These are phyloP conservation scores for Dascillus cervinus DNA, from an alignment of 2,888 invertebrate genomes.

Conservation along the genomic window DNA sequence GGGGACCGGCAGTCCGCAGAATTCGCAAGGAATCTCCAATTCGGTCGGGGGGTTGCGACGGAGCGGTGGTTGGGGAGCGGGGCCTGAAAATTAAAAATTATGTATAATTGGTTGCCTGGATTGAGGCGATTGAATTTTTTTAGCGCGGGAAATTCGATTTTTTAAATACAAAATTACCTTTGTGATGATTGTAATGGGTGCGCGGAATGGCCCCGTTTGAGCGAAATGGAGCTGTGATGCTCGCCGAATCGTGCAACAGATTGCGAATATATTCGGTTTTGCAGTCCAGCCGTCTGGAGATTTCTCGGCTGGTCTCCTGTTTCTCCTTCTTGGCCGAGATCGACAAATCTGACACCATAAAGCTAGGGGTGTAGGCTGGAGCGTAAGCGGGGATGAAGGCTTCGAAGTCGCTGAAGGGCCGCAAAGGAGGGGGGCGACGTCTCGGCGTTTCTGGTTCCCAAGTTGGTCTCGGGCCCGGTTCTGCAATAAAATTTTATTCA, in stretches of 20 bases:
- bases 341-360: too few species aligned
- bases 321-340: conserved; percentile 38
- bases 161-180: conserved; percentile 29
- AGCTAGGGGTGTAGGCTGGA: conserved; percentile 3
- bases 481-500: conserved; percentile 30
- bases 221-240: conserved; percentile 38
- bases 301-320: conserved; percentile 38
- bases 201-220: conserved; percentile 35
- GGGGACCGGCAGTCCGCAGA: conserved; percentile 47
- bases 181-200: conserved; percentile 39
- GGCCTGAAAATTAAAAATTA: conserved; percentile 12
- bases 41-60: conserved; percentile 47
- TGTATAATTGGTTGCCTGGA: too few species aligned
- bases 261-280: conserved; percentile 42
- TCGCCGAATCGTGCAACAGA: conserved; percentile 39
- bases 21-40: conserved; percentile 48
- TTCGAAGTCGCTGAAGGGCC: conserved; percentile 22
- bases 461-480: conserved; percentile 44
- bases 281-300: conserved; percentile 38
- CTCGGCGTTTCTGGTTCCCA: conserved; percentile 31
- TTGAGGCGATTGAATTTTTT: too few species aligned
- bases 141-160: too few species aligned
- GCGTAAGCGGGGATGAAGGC: conserved; percentile 14
- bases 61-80: conserved; percentile 44
- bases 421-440: conserved; percentile 14